These are phyloP conservation scores for Endomychus coccineus DNA, from an alignment of 2,888 invertebrate species.

Conservation along the genomic window DNA sequence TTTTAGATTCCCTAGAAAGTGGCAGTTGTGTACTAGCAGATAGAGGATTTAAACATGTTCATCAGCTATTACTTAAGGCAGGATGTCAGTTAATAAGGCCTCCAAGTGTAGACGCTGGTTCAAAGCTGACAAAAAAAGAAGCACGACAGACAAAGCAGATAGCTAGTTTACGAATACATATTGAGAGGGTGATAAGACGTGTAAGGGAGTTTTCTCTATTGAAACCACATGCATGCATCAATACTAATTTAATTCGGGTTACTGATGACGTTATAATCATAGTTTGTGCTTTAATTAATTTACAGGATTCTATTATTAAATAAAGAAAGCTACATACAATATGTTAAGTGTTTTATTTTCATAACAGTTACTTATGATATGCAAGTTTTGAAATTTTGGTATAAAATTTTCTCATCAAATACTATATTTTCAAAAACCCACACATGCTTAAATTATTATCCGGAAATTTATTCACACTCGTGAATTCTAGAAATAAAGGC, in stretches of 20 bases:
- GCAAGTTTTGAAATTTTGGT: too few relatives aligned
- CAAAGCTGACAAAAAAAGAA: slow-evolving; percentile 20
- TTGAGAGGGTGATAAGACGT: slow-evolving; percentile 29
- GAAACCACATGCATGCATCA: not conserved
- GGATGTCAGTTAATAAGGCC: slow-evolving; percentile 20
- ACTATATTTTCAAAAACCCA: too few relatives aligned
- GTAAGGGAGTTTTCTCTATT: slow-evolving; percentile 24
- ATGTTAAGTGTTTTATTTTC: too few relatives aligned
- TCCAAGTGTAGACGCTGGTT: slow-evolving; percentile 19
- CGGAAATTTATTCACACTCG: too few relatives aligned
- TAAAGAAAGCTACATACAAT: slow-evolving; percentile 1
- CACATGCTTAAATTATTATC: too few relatives aligned
- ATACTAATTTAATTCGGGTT: not conserved
- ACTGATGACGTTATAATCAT: slow-evolving; percentile 14
- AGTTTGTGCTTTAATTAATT: slow-evolving; percentile 13
- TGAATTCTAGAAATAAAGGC: too few relatives aligned
- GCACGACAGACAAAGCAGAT: slow-evolving; percentile 25
- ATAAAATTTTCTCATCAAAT: too few relatives aligned
- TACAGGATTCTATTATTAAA: slow-evolving; percentile 13
- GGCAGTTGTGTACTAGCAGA: slow-evolving; percentile 9
- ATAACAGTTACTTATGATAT: too few relatives aligned
- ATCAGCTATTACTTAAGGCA: slow-evolving; percentile 14
- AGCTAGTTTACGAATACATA: slow-evolving; percentile 29
- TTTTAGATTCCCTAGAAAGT: not conserved
- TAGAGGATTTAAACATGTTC: slow-evolving; percentile 20